Conservation (phyloP, 1,140 invertebrate genomes). For the Pectinophora gossypiella region DNA sequence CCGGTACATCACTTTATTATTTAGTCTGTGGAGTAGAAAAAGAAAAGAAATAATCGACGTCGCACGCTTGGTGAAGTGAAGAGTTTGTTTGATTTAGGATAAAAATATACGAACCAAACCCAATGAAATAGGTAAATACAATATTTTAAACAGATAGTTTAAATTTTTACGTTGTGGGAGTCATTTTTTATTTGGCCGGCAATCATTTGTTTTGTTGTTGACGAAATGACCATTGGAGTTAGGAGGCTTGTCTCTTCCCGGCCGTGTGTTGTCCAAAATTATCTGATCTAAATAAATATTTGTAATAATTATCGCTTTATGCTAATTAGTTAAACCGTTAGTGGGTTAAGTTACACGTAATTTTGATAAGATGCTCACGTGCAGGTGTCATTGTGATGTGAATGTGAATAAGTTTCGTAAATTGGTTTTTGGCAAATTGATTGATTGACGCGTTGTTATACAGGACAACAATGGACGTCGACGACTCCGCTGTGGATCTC, state of each 20-base stretch:
- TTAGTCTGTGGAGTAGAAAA: no score
- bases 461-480: conserved; percentile 76
- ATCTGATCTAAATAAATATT: conserved; percentile 4
- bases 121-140: not conserved
- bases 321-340: not conserved
- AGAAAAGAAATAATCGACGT: conserved; percentile 1
- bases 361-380: not conserved
- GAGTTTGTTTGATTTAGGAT: not conserved
- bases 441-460: not conserved
- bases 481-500: conserved; percentile 83
- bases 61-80: not conserved
- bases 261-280: not conserved
- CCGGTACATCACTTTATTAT: not conserved
- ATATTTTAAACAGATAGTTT: not conserved
- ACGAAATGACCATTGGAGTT: no score
- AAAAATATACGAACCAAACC: not conserved
- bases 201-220: not conserved
- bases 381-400: not conserved
- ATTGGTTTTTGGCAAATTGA: not conserved
- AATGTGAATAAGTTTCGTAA: not conserved
- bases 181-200: not conserved
- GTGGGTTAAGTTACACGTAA: not conserved
- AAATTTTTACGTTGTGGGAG: not conserved
- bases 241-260: no score
- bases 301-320: not conserved